Conservation (phyloP, 2,113 vertebrate genomes). For the Coracopsis vasa region DNA sequence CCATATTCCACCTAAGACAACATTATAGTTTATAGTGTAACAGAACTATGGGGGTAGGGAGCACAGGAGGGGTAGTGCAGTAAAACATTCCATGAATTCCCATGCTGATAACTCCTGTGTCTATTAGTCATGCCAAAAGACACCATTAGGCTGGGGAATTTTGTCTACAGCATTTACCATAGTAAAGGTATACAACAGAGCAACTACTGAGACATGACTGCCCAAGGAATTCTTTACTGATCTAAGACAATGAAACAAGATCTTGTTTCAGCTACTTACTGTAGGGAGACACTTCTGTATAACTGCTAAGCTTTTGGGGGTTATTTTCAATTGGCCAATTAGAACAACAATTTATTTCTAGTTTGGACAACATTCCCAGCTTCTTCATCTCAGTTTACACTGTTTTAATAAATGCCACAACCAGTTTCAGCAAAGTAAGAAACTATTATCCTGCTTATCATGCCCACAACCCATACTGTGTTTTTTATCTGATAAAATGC, state of each 20-base stretch:
- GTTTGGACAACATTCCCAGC: background rate
- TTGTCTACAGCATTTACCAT: background rate
- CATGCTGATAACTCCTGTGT: background rate
- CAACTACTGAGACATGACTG: background rate
- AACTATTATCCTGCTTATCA: background rate
- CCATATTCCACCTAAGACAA: constrained; percentile 82
- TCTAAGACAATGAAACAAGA: background rate
- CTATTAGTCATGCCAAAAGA: background rate
- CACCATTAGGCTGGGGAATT: background rate
- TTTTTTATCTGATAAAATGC: background rate
- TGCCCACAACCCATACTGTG: background rate
- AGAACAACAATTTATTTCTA: background rate
- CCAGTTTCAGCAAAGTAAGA: background rate
- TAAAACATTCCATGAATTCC: background rate
- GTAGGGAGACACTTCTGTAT: background rate
- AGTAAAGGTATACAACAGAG: background rate
- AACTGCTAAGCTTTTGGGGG: background rate
- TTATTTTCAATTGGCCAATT: background rate
- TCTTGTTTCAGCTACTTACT: background rate
- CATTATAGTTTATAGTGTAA: background rate
- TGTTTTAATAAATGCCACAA: background rate
- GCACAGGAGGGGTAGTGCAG: background rate
- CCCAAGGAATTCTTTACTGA: background rate
- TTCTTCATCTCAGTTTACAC: background rate
- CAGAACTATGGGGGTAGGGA: background rate